Evolutionary conservation across 2,888 invertebrate genomes (phyloP), one percentile per base, ranked within the genome.

Genomic region (Andricus curvator): DNA sequence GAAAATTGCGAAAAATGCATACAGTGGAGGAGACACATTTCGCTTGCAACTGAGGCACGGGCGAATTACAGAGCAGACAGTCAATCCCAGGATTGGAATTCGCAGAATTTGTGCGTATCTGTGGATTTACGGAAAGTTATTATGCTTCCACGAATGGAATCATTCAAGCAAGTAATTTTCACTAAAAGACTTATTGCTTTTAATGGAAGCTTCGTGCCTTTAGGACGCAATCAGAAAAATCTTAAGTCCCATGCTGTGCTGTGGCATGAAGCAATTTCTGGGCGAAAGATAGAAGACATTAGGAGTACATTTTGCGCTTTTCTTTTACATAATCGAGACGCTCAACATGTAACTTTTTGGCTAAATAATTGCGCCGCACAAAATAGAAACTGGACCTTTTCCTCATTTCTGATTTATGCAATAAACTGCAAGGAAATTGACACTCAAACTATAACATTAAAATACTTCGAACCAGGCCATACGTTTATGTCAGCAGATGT

Each of bases 301-400:
- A 44, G 9, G n/a, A 68, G 68, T 17, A 68, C 68, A 44, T 68
- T 68, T 48, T 29, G 44, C 29, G 68, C 68, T 13, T 68, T 68
- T 25, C 25, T 68, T 68, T 33, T 68, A 48, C 22, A 41, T 22
- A 68, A 68, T 48, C 68, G 68, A n/a, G 68, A 68, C 29, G 48
- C 41, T 22, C n/a, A 68, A 9, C 11, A n/a, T n/a, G n/a, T n/a
- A n/a, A n/a, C n/a, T n/a, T n/a, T n/a, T n/a, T n/a, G n/a, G n/a
- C n/a, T n/a, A n/a, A 70, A 48, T 3, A n/a, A n/a, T n/a, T n/a
- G n/a, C n/a, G n/a, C n/a, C n/a, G n/a, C n/a, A n/a, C n/a, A n/a
- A n/a, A n/a, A 33, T 33, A 70, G 48, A 51, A 70, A 70, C 37
- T 48, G 48, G 41, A n/a, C 41, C 22, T 33, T n/a, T n/a, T n/a